These are phyloP conservation scores for Thymelicus lineola DNA, from an alignment of 2,888 invertebrate genomes.

Conservation along the genomic window DNA sequence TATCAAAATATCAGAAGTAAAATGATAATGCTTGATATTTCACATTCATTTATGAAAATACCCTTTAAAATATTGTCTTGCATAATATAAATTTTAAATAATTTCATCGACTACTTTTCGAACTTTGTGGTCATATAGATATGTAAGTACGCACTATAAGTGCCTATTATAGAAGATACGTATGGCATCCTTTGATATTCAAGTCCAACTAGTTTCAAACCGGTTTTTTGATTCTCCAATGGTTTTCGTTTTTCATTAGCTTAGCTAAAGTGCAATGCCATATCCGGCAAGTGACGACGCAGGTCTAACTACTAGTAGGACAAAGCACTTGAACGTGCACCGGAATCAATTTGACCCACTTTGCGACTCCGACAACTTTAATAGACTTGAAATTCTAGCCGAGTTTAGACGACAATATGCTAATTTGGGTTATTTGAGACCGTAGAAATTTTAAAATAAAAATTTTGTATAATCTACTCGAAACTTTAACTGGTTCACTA, in stretches of 20 bases:
- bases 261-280: neutral
- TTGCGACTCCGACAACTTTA: conserved; percentile 27
- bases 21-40: no score
- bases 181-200: no score
- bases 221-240: no score
- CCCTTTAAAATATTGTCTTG: no score
- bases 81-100: no score
- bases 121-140: no score
- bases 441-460: neutral
- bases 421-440: conserved; percentile 1
- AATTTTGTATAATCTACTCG: neutral
- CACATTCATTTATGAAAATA: no score
- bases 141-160: no score
- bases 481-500: neutral
- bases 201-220: no score
- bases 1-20: no score
- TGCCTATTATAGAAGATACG: no score
- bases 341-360: conserved; percentile 33
- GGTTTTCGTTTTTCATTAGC: neutral
- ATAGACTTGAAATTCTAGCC: conserved; percentile 22
- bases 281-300: neutral
- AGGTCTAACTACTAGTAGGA: conserved; percentile 14
- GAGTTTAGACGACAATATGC: conserved; percentile 15
- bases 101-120: no score
- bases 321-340: conserved; percentile 27